phyloP scores from a whole-genome alignment of 2,113 vertebrate genomes.

The Cariama cristata region DNA sequence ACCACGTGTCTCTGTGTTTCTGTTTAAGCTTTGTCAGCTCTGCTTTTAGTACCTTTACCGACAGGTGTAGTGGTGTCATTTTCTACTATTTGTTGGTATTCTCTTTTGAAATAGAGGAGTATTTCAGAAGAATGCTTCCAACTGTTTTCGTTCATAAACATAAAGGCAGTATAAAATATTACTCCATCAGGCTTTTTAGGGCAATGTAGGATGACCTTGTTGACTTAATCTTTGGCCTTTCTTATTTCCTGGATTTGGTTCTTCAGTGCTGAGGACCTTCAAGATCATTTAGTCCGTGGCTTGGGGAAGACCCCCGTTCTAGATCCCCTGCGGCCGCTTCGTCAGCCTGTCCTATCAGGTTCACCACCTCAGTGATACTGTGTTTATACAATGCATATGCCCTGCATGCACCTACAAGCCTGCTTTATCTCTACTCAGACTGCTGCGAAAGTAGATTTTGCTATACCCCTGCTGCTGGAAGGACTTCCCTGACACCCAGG shows the following conservation, averaged over 20 bases:
- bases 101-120: neutral
- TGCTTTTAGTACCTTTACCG: neutral
- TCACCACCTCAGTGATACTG: neutral
- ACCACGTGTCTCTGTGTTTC: slow-evolving; percentile 12
- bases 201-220: neutral
- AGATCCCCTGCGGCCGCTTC: neutral
- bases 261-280: neutral
- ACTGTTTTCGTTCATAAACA: neutral
- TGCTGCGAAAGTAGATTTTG: slow-evolving; percentile 14
- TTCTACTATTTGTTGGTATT: neutral
- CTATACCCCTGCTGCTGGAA: neutral
- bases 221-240: neutral
- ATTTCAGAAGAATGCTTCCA: neutral
- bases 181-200: neutral
- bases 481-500: slow-evolving; percentile 10
- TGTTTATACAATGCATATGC: slow-evolving; percentile 19
- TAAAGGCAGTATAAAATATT: neutral
- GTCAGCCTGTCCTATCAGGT: neutral
- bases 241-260: neutral
- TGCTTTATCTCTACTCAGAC: slow-evolving; percentile 10
- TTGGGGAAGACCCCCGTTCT: slow-evolving; percentile 16
- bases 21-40: slow-evolving; percentile 11
- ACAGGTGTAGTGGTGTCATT: neutral
- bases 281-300: neutral
- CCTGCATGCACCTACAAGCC: slow-evolving; percentile 46